Evolutionary conservation across 2,888 invertebrate genomes (phyloP).

Genomic region (Apotomis turbidana): DNA sequence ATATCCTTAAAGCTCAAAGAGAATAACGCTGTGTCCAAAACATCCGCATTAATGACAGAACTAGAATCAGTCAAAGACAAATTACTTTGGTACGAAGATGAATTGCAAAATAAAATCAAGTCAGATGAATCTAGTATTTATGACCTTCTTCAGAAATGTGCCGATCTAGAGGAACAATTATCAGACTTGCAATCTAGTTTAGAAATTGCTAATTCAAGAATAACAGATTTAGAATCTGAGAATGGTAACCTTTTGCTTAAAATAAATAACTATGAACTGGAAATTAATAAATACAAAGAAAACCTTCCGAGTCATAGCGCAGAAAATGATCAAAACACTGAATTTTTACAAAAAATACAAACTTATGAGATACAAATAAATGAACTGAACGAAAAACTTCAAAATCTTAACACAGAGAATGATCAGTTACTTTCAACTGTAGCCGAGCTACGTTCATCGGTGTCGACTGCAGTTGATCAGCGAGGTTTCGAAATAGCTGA

Average conservation of each 20-base stretch:
- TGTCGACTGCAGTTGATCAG: slow-evolving; percentile 85
- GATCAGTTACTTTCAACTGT: slow-evolving; percentile 75
- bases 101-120: slow-evolving; percentile 47
- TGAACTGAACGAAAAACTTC: slow-evolving; percentile 65
- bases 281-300: slow-evolving; percentile 5
- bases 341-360: slow-evolving; percentile 50
- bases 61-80: slow-evolving; percentile 54
- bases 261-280: slow-evolving; percentile 30
- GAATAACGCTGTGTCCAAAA: slow-evolving; percentile 52
- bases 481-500: slow-evolving; percentile 87
- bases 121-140: slow-evolving; percentile 47
- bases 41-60: slow-evolving; percentile 53
- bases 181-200: slow-evolving; percentile 57
- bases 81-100: slow-evolving; percentile 48
- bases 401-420: slow-evolving; percentile 73
- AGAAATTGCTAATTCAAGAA: slow-evolving; percentile 71
- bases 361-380: slow-evolving; percentile 58
- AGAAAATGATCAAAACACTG: slow-evolving; percentile 48
- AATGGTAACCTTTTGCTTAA: slow-evolving; percentile 55
- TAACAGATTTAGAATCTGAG: slow-evolving; percentile 59
- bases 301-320: neutral
- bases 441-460: slow-evolving; percentile 73
- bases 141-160: slow-evolving; percentile 55
- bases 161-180: slow-evolving; percentile 61
- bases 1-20: slow-evolving; percentile 51